Conservation (phyloP, 2,888 invertebrate genomes). For the Ommatoiulus sabulosus region DNA sequence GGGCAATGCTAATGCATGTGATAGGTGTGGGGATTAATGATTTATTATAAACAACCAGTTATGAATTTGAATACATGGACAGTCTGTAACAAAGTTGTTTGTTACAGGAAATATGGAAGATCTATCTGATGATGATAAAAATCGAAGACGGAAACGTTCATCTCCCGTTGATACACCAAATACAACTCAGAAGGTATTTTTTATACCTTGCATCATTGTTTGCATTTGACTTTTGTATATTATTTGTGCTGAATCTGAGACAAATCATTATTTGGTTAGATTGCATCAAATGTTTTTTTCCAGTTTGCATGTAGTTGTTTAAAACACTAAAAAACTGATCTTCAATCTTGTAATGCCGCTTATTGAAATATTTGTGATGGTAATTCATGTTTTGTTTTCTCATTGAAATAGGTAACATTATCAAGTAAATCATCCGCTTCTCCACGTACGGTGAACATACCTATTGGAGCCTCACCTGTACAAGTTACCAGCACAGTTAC, state of each 20-base stretch:
- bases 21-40: background rate
- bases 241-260: no score
- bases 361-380: background rate
- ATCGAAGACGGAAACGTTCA: constrained; percentile 32
- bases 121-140: constrained; percentile 20
- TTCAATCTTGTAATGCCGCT: background rate
- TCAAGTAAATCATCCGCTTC: background rate
- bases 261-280: no score
- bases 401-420: background rate
- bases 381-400: background rate
- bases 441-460: constrained; percentile 56
- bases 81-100: background rate
- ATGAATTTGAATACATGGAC: background rate
- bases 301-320: no score
- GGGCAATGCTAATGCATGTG: background rate
- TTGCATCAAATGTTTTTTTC: background rate
- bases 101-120: background rate
- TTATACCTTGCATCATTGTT: background rate
- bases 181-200: background rate
- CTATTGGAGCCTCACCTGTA: constrained; percentile 58
- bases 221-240: background rate
- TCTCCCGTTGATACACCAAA: constrained; percentile 18
- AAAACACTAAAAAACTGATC: background rate
- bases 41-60: background rate
- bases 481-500: constrained; percentile 57